These are phyloP conservation scores for Lepidocyrtoides sp. DNA, from an alignment of 2,888 invertebrate genomes.

Conservation along the genomic window DNA sequence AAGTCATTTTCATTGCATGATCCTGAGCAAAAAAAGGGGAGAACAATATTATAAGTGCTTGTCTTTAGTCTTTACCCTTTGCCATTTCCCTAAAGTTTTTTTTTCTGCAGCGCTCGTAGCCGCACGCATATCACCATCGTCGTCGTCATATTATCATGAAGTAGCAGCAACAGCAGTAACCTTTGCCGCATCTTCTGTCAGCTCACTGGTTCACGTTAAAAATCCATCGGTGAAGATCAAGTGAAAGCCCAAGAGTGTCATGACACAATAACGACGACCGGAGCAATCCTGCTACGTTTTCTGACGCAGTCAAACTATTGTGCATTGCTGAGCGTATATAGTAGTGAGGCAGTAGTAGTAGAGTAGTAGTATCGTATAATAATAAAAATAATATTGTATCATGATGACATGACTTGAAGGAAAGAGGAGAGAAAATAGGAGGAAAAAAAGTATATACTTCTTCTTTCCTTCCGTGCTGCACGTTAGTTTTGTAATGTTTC, in stretches of 20 bases:
- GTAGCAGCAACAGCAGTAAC: background rate
- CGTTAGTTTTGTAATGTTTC: conserved; percentile 6
- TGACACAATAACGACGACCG: conserved; percentile 39
- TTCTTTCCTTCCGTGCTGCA: conserved; percentile 48
- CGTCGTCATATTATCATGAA: background rate
- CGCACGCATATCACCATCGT: too few species aligned
- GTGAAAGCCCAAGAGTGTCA: conserved; percentile 69
- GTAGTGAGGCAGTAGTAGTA: too few species aligned
- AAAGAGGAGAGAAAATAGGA: background rate
- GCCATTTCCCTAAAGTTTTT: conserved; percentile 34
- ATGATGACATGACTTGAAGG: conserved; percentile 47
- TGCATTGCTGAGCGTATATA: too few species aligned
- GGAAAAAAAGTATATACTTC: too few species aligned
- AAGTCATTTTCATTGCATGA: conserved; percentile 13
- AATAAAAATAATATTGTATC: background rate
- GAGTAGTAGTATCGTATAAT: too few species aligned
- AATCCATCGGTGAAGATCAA: conserved; percentile 60
- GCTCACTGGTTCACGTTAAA: conserved; percentile 32
- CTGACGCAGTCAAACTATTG: background rate
- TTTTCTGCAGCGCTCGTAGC: background rate
- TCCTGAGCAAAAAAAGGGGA: background rate
- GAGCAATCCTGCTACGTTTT: background rate
- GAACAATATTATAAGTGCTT: background rate
- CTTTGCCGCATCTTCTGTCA: background rate
- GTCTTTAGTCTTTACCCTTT: conserved; percentile 25